Evolutionary conservation across 2,797 vertebrate species (phyloP), one percentile per base, ranked within the genome.

Genomic region (Lutjanus argentimaculatus): DNA sequence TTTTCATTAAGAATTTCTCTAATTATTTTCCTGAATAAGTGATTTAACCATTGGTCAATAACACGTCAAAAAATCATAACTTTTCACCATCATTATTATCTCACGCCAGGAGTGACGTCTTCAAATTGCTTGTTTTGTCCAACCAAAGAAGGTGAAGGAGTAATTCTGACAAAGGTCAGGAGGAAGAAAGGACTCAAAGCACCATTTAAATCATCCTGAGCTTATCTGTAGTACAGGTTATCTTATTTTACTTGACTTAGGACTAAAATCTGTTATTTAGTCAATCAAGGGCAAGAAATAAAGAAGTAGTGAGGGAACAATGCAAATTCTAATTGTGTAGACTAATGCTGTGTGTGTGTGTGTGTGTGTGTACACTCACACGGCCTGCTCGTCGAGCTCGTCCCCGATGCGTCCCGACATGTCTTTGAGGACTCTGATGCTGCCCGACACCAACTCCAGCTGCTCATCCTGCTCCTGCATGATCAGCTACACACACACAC

Each of bases 351-450:
- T 67, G 17, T 10, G 8, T 66, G 22, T 52, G 21, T 51, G 53
- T 55, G 42, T 63, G 49, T 46, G 22, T 45, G 42, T 36, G 14
- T 7, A 1, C 8, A 93, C 96, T 96, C 88, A 97, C 97, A 96
- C 89, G 11, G 96, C 86, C 91, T 98, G 97, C 49, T 97, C 96
- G 0, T 97, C 96, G 0, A 98, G 93, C 87, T 97, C 96, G 22
- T 97, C 95, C 59, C 96, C 96, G 1, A 97, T 97, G 0, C 91
- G 94, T 57, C 91, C 91, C 0, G 96, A 97, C 96, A 97, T 97
- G 94, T 97, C 95, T 87, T 97, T 97, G 62, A 97, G 95, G 66
- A 96, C 96, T 76, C 93, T 88, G 91, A 97, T 97, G 85, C 96
- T 97, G 52, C 96, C 97, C 0, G 96, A 95, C 83, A 97, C 96